Evolutionary conservation across 2,888 invertebrate genomes (phyloP), one percentile per base, ranked within the genome.

Genomic region (Sthenelais limicola): DNA sequence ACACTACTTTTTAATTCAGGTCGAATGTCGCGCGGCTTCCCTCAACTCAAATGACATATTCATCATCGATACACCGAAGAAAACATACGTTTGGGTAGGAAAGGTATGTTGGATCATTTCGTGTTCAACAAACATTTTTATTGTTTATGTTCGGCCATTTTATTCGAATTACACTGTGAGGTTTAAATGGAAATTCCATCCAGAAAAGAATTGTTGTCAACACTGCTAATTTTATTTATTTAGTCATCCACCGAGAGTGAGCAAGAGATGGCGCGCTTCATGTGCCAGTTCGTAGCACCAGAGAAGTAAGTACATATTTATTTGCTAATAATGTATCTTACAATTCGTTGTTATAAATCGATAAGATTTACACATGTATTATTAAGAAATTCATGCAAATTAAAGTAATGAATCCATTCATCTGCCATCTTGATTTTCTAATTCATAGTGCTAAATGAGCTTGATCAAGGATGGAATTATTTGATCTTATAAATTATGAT

Each of bases 61-160:
- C 88, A 91, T 96, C 73, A 89, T 97, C 74, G 91, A 92, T 70
- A 91, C 91, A 70, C 90, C 90, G 30, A 73, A 78, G 12, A 77
- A 76, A 18, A 89, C 90, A 2, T 93, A 92, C 89, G 92, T 96
- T 66, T 97, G 96, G 96, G 94, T 94, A 85, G 96, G 96, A 0
- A 78, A 80, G 78, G 83, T 83, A 93, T 92, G 58, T 68, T 24
- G 21, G 21, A 9, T n/a, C n/a, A 18, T 24, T 12, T 56, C 9
- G 18, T 12, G n/a, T n/a, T n/a, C n/a, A n/a, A n/a, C n/a, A n/a
- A n/a, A n/a, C n/a, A n/a, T n/a, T n/a, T n/a, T n/a, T n/a, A n/a
- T n/a, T n/a, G n/a, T n/a, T n/a, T n/a, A n/a, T n/a, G n/a, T n/a
- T n/a, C n/a, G n/a, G n/a, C n/a, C n/a, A n/a, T n/a, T n/a, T n/a